These are phyloP conservation scores for Papilio dardanus DNA, from an alignment of 1,140 invertebrate species.

Conservation along the genomic window DNA sequence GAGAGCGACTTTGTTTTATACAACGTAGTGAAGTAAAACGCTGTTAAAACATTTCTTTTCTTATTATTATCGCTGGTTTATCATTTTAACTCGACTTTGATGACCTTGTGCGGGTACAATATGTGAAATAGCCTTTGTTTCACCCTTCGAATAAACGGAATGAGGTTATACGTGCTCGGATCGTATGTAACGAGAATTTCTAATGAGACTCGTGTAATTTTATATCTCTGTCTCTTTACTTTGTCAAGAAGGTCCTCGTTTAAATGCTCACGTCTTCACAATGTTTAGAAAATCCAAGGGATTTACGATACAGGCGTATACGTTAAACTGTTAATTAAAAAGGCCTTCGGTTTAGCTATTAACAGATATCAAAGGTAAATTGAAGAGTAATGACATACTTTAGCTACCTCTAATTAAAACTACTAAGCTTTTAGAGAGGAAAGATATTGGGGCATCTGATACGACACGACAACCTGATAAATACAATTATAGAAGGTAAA, in stretches of 20 bases:
- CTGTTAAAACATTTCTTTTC: not conserved
- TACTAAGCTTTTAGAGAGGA: not conserved
- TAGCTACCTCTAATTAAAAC: conserved; percentile 13
- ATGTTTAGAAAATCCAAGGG: not conserved
- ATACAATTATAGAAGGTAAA: too few species aligned
- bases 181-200: conserved; percentile 26
- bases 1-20: too few species aligned
- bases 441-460: too few species aligned
- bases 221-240: conserved; percentile 25
- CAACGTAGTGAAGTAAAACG: too few species aligned
- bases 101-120: not conserved
- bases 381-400: not conserved
- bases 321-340: not conserved
- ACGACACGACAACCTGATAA: too few species aligned
- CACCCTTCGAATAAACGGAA: conserved; percentile 24
- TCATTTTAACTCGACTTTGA: not conserved
- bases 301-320: not conserved
- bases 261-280: conserved; percentile 18
- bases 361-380: not conserved
- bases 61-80: not conserved
- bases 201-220: conserved; percentile 22
- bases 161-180: conserved; percentile 19
- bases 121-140: conserved; percentile 13
- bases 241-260: conserved; percentile 24
- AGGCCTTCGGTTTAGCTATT: not conserved